Percentiles rank a stretch among this genome's conserved stretches.
Conservation (phyloP, 1,140 invertebrate species). For the Caerostris extrusa region DNA sequence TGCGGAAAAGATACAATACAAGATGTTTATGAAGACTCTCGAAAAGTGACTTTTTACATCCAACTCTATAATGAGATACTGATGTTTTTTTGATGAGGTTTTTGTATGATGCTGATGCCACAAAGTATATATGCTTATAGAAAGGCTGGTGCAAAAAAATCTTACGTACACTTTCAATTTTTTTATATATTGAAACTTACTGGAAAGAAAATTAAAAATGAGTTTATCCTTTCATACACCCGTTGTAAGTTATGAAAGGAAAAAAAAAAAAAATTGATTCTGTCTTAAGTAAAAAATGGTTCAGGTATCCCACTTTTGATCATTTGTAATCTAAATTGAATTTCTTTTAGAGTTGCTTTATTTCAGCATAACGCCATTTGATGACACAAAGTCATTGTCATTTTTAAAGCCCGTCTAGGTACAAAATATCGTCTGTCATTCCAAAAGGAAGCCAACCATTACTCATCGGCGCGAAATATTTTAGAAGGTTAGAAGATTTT, state of each 20-base stretch:
- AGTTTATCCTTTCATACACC: not conserved
- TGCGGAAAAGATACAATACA: not conserved
- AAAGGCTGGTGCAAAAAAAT: not conserved
- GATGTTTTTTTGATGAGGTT: conserved; percentile 2
- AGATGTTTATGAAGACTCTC: not conserved
- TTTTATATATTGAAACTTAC: not conserved
- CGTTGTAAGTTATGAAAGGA: not conserved
- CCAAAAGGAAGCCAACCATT: not conserved
- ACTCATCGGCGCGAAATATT: not conserved
- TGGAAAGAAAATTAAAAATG: not conserved
- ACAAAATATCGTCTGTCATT: not conserved
- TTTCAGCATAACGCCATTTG: not conserved
- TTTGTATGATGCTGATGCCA: not conserved
- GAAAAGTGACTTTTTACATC: not conserved
- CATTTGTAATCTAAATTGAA: conserved; percentile 27
- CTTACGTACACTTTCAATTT: not conserved
- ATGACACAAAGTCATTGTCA: not conserved
- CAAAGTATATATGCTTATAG: not conserved
- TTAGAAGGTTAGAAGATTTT: not conserved
- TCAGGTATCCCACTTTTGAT: not conserved
- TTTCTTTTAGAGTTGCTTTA: not conserved
- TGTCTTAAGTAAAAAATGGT: not conserved
- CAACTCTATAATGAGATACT: not conserved
- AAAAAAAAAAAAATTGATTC: conserved; percentile 10
- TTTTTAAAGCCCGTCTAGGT: not conserved